Evolutionary conservation across 2,797 vertebrate genomes (phyloP), one percentile per base, ranked within the genome.

Genomic region (Lacerta agilis): DNA sequence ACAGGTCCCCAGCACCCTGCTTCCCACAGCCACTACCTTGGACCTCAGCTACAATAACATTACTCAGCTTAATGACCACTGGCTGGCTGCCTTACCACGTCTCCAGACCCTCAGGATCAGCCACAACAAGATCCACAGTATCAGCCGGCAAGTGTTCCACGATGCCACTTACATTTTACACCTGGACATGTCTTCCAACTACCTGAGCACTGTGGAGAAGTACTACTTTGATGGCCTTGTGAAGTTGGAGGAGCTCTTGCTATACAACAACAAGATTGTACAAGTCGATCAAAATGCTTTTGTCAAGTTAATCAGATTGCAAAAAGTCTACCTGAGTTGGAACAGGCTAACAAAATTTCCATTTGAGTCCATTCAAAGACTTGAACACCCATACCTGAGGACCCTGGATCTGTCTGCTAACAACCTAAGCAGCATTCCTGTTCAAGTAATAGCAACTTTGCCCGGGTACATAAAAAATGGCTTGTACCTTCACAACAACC

Each of bases 401-500:
- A 96, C 96, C 0, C 95, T 99, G 91, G 99, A 99, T 95, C 97
- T 99, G 86, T 99, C 98, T 90, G 98, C 98, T 84, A 99, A 99
- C 95, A 97, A 94, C 29, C 96, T 99, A 93, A 91, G 93, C 81
- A 97, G 90, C 81, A 90, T 99, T 69, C 98, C 98, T 0, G 91
- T 98, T 55, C 94, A 97, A 4, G 96, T 97, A 23, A 96, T 99
- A 25, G 90, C 92, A 0, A 89, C 94, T 1, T 91, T 99, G 87
- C 98, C 98, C 0, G 91, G 81, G 9, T 94, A 94, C 0, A 82
- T 99, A n/a, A 97, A 98, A 95, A 96, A 96, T 0, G 98, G 98
- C 29, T 97, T 99, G 27, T 99, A 98, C 93, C 94, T 99, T 85
- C 99, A 99, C 96, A 98, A 98, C 96, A 99, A 99, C 95, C 98